Conservation (phyloP, 2,113 vertebrate species). For the Leptobrachium ailaonicum region DNA sequence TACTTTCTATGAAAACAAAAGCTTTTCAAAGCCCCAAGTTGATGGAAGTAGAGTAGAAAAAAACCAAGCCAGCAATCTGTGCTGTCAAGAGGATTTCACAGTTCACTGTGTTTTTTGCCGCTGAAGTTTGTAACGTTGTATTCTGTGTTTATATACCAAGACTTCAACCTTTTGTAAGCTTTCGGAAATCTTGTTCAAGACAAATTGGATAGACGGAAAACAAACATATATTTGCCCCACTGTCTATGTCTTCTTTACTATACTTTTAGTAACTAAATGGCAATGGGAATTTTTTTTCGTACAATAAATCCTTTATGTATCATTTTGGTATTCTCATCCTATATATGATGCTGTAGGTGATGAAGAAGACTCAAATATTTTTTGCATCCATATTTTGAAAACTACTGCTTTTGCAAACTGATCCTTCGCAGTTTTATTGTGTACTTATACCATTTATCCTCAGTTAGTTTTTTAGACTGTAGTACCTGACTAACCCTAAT, state of each 20-base stretch:
- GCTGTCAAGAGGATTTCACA: slow-evolving; percentile 49
- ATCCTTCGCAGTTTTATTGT: too few species aligned
- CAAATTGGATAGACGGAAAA: slow-evolving; percentile 46
- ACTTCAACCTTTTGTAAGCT: slow-evolving; percentile 35
- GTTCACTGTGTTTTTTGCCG: slow-evolving; percentile 34
- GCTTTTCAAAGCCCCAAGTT: slow-evolving; percentile 25
- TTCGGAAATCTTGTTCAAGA: slow-evolving; percentile 22
- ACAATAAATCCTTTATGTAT: too few species aligned
- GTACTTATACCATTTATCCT: too few species aligned
- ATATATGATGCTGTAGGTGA: too few species aligned
- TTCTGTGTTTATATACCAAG: slow-evolving; percentile 35
- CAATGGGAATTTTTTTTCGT: too few species aligned
- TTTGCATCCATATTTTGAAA: too few species aligned
- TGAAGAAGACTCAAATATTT: too few species aligned
- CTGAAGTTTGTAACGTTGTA: slow-evolving; percentile 34
- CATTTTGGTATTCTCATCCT: too few species aligned
- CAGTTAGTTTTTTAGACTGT: too few species aligned
- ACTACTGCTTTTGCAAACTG: too few species aligned
- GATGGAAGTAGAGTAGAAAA: slow-evolving; percentile 25
- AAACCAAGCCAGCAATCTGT: slow-evolving; percentile 28
- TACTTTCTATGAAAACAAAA: slow-evolving; percentile 22
- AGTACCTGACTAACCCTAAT: too few species aligned
- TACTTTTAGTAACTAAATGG: background rate
- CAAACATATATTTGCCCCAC: slow-evolving; percentile 34
- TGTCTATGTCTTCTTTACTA: background rate